phyloP scores from a whole-genome alignment of 2,797 vertebrate genomes.

The Lithobates pipiens region DNA sequence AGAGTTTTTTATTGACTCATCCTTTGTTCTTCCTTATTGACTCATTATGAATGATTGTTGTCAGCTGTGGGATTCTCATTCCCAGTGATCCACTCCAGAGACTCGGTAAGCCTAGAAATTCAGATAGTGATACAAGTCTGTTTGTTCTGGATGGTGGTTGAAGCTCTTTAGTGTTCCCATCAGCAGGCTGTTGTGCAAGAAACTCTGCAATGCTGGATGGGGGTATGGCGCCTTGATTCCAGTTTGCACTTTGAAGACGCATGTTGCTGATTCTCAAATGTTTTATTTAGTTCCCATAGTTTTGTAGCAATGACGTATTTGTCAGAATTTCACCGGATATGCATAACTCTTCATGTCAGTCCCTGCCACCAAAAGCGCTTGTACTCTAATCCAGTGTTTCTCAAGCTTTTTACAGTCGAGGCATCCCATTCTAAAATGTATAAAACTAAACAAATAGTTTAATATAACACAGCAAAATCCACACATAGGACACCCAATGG shows the following conservation, averaged over 20 bases:
- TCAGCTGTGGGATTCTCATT: constrained; percentile 34
- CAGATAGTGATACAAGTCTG: constrained; percentile 16
- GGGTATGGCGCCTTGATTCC: neutral
- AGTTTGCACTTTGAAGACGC: neutral
- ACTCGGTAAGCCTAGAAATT: constrained; percentile 9
- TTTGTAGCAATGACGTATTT: neutral
- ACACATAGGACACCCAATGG: too few species aligned
- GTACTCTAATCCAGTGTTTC: too few species aligned
- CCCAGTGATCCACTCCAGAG: constrained; percentile 13
- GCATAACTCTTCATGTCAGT: neutral
- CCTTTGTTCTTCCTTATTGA: neutral
- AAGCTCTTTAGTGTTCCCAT: constrained; percentile 2
- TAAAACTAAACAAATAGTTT: too few species aligned
- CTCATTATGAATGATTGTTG: constrained; percentile 40
- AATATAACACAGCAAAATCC: too few species aligned
- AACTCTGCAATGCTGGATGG: neutral
- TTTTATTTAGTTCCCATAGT: neutral
- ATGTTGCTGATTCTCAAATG: neutral
- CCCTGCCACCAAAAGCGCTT: too few species aligned
- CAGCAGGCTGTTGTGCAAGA: constrained; percentile 17
- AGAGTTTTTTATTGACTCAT: constrained; percentile 3
- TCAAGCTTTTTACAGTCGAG: too few species aligned
- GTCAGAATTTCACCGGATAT: neutral
- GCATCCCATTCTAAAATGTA: too few species aligned
- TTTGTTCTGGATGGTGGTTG: neutral